phyloP scores from a whole-genome alignment of 1,140 invertebrate species.

The Drosophila obscura region DNA sequence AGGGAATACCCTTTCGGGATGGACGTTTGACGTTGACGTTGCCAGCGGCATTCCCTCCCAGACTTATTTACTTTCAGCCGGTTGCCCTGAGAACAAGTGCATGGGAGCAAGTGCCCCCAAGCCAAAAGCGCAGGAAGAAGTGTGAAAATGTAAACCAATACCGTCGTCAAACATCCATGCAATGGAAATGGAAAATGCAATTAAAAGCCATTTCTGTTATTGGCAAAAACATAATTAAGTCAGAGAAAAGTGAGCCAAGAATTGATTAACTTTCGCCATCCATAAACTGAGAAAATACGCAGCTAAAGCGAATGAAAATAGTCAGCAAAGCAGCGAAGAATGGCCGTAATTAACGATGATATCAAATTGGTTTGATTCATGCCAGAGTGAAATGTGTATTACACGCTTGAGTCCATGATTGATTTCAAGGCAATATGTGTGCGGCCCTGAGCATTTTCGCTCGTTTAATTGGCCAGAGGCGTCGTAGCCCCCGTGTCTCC shows the following conservation, averaged over 20 bases:
- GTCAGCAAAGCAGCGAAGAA: no score
- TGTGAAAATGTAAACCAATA: slow-evolving; percentile 24
- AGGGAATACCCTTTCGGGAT: slow-evolving; percentile 25
- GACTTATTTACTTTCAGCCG: slow-evolving; percentile 71
- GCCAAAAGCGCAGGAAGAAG: slow-evolving; percentile 18
- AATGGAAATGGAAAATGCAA: neutral
- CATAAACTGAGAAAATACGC: no score
- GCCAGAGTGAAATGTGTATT: neutral
- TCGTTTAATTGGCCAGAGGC: slow-evolving; percentile 23
- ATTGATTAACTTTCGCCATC: no score
- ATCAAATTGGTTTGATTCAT: neutral
- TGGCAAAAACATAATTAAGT: neutral
- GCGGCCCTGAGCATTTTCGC: neutral
- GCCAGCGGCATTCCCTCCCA: slow-evolving; percentile 57
- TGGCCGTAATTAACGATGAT: no score
- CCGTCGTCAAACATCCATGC: neutral
- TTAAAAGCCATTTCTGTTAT: neutral
- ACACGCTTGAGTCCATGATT: slow-evolving; percentile 3
- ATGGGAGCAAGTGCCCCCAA: slow-evolving; percentile 27
- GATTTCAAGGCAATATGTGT: neutral
- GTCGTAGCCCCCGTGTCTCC: slow-evolving; percentile 6
- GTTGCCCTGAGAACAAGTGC: slow-evolving; percentile 72
- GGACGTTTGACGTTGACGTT: slow-evolving; percentile 38
- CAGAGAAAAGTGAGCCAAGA: no score
- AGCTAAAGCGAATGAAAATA: no score